These are phyloP conservation scores for Sphyrna mokarran DNA, from an alignment of 2,113 vertebrate genomes.

Conservation along the genomic window DNA sequence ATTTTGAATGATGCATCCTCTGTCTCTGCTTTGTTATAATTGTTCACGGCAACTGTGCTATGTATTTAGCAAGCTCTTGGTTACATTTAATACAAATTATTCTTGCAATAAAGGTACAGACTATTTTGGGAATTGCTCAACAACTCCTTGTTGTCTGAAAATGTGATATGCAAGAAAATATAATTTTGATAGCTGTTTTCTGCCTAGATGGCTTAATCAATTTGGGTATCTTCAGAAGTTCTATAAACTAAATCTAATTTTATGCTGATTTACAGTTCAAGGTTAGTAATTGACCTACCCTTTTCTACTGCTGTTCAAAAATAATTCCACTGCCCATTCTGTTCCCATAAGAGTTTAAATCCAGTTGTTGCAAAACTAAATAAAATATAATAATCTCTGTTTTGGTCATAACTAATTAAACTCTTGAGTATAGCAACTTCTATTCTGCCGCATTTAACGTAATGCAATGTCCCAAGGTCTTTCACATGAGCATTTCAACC, in stretches of 20 bases:
- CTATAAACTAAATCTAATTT: background rate
- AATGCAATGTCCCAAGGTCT: too few relatives aligned
- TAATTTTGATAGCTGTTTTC: background rate
- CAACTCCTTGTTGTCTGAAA: background rate
- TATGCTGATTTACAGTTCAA: background rate
- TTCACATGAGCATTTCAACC: too few relatives aligned
- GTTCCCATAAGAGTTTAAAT: background rate
- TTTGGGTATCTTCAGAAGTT: background rate
- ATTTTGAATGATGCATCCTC: background rate
- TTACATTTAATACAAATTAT: background rate
- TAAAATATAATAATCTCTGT: background rate
- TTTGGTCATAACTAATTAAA: background rate
- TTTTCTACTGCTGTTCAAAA: background rate
- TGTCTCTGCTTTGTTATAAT: background rate
- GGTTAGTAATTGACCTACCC: background rate
- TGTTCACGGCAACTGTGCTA: background rate
- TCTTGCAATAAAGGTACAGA: background rate
- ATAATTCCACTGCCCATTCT: background rate
- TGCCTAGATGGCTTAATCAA: background rate
- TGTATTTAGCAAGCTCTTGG: background rate
- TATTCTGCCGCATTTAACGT: too few relatives aligned
- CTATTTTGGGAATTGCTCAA: background rate
- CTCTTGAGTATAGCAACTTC: too few relatives aligned
- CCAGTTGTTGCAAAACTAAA: background rate
- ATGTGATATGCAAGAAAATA: background rate